Evolutionary conservation across 2,888 invertebrate genomes (phyloP).

Genomic region (Dysmachus trigonus): DNA sequence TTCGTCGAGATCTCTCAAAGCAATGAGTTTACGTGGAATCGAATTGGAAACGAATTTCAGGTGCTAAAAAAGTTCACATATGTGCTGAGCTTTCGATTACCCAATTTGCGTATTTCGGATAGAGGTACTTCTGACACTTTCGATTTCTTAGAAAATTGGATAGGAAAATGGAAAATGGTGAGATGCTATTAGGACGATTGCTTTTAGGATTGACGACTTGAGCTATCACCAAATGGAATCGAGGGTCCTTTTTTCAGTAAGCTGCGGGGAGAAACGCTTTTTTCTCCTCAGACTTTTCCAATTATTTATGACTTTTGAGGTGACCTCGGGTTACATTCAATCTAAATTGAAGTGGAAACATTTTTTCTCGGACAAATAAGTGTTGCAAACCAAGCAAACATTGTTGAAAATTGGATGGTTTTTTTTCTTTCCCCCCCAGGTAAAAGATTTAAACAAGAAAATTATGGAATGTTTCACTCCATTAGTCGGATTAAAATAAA

Average conservation of each 20-base stretch:
- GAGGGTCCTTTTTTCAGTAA: conserved; percentile 29
- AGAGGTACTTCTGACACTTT: conserved; percentile 39
- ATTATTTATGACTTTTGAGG: conserved; percentile 41
- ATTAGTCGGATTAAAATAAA: no score
- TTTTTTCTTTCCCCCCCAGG: neutral
- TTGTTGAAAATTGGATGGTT: neutral
- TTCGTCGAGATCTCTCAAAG: conserved; percentile 21
- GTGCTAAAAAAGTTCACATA: conserved; percentile 43
- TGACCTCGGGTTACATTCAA: conserved; percentile 32
- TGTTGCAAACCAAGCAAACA: neutral
- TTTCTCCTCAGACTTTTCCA: conserved; percentile 39
- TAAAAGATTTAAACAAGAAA: neutral
- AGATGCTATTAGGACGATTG: conserved; percentile 42
- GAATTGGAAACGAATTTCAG: conserved; percentile 42
- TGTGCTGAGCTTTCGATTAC: conserved; percentile 43
- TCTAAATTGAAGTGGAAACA: conserved; percentile 34
- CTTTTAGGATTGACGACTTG: conserved; percentile 43
- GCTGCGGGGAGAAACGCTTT: conserved; percentile 23
- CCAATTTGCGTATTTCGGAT: conserved; percentile 43
- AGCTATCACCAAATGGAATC: conserved; percentile 42
- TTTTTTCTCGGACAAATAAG: conserved; percentile 12
- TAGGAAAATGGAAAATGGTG: conserved; percentile 42
- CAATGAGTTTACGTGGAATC: conserved; percentile 36
- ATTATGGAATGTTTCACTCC: neutral
- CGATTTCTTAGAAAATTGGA: conserved; percentile 42